A percentile compares a stretch with the other conserved stretches of the same genome.
These are phyloP conservation scores for Nomada lathburiana DNA, from an alignment of 2,888 invertebrate genomes.

Conservation along the genomic window DNA sequence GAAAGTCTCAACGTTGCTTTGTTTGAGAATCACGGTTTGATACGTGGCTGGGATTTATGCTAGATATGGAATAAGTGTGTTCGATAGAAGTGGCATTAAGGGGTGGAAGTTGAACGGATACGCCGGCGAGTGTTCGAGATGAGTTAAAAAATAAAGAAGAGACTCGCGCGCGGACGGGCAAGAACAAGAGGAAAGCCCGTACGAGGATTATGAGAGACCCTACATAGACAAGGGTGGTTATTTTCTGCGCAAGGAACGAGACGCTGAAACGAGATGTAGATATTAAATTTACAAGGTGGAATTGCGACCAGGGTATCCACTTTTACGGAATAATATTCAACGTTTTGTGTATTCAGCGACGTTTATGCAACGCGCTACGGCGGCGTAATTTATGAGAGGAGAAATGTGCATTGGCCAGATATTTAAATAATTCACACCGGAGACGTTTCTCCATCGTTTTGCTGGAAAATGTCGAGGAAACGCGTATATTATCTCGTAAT, in stretches of 20 bases:
- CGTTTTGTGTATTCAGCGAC: neutral
- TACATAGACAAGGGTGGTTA: too few relatives aligned
- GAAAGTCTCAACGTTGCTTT: constrained; percentile 1
- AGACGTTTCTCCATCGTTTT: neutral
- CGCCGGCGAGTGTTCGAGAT: too few relatives aligned
- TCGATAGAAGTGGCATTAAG: neutral
- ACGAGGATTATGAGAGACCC: too few relatives aligned
- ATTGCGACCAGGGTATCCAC: neutral
- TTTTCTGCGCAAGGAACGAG: neutral
- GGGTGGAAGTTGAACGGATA: too few relatives aligned
- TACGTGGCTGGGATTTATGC: neutral
- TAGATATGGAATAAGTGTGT: neutral
- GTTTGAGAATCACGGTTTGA: neutral
- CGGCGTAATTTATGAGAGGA: constrained; percentile 9
- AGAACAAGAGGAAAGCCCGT: too few relatives aligned
- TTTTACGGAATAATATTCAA: neutral
- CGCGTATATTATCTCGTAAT: neutral
- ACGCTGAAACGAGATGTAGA: constrained; percentile 5
- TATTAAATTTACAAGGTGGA: constrained; percentile 17
- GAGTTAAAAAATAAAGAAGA: too few relatives aligned
- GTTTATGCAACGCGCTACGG: constrained; percentile 1
- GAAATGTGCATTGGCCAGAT: neutral
- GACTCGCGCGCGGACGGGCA: too few relatives aligned
- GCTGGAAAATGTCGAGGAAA: neutral
- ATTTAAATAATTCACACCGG: neutral